Conservation (phyloP, 2,888 invertebrate genomes). For the Creontiades dilutus region DNA sequence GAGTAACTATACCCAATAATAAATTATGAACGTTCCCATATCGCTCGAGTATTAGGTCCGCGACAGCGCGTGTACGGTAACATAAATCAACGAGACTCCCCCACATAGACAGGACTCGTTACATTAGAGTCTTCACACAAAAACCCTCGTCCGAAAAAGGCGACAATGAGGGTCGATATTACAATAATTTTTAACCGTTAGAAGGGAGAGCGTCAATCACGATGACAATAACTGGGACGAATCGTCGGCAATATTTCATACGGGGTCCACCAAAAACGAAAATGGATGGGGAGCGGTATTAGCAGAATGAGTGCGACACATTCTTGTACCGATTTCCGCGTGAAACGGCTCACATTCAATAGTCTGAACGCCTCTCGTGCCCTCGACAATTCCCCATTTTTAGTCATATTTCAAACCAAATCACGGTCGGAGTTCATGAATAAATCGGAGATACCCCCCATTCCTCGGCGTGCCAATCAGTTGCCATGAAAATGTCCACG, state of each 20-base stretch:
- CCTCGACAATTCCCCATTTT: not conserved
- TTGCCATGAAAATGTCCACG: conserved; percentile 59
- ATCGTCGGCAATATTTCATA: conserved; percentile 10
- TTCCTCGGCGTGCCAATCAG: conserved; percentile 39
- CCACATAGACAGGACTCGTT: conserved; percentile 2
- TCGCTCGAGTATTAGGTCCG: not conserved
- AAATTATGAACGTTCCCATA: not conserved
- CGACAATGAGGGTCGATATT: conserved; percentile 36
- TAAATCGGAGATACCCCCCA: not conserved
- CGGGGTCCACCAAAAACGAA: not conserved
- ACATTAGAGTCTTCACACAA: conserved; percentile 36
- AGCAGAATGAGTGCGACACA: conserved; percentile 10
- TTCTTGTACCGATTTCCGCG: not conserved
- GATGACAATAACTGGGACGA: conserved; percentile 34
- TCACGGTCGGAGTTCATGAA: conserved; percentile 39
- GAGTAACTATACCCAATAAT: conserved; percentile 6
- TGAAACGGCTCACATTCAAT: not conserved
- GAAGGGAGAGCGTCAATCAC: conserved; percentile 4
- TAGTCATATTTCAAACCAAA: conserved; percentile 36
- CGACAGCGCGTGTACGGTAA: conserved; percentile 4
- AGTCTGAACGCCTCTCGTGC: not conserved
- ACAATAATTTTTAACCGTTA: conserved; percentile 23
- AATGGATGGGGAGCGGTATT: not conserved
- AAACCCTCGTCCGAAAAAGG: conserved; percentile 19
- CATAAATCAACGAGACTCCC: conserved; percentile 17